Percentiles rank a stretch among this genome's conserved stretches.
Conservation (phyloP, 2,888 invertebrate genomes). For the Synanthedon andrenaeformis region DNA sequence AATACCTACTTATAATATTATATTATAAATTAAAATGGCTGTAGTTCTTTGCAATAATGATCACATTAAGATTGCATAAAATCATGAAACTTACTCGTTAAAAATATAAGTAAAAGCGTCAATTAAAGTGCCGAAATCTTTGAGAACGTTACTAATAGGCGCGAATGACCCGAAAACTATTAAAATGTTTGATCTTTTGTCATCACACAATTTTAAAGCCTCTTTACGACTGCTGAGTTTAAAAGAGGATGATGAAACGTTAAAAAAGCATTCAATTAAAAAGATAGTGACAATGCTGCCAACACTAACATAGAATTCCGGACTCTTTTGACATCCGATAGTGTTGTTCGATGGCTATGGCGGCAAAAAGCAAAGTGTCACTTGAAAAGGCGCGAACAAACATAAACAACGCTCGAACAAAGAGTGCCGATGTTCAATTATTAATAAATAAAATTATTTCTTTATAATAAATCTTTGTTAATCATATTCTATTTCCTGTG, state of each 20-base stretch:
- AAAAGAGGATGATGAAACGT: constrained; percentile 35
- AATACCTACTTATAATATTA: no score
- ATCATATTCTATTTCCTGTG: not conserved
- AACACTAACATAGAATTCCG: constrained; percentile 46
- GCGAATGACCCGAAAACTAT: constrained; percentile 19
- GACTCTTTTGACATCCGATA: constrained; percentile 65
- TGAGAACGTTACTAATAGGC: no score
- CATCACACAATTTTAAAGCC: constrained; percentile 31
- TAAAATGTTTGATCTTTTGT: constrained; percentile 61
- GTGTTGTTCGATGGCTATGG: constrained; percentile 52
- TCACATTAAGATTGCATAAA: no score
- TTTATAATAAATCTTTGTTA: not conserved
- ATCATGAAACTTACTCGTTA: no score
- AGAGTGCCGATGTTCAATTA: constrained; percentile 10
- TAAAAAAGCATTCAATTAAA: constrained; percentile 58
- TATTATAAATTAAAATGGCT: no score
- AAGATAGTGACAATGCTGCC: constrained; percentile 61
- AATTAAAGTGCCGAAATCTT: not conserved
- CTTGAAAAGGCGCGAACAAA: constrained; percentile 67
- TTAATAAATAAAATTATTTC: not conserved
- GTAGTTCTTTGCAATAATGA: no score
- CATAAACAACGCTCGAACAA: constrained; percentile 55
- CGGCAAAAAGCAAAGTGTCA: constrained; percentile 67
- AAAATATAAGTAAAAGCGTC: not conserved
- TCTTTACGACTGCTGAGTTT: constrained; percentile 54